These are phyloP conservation scores for Oncorhynchus tshawytscha DNA, from an alignment of 2,113 vertebrate species.

Conservation along the genomic window DNA sequence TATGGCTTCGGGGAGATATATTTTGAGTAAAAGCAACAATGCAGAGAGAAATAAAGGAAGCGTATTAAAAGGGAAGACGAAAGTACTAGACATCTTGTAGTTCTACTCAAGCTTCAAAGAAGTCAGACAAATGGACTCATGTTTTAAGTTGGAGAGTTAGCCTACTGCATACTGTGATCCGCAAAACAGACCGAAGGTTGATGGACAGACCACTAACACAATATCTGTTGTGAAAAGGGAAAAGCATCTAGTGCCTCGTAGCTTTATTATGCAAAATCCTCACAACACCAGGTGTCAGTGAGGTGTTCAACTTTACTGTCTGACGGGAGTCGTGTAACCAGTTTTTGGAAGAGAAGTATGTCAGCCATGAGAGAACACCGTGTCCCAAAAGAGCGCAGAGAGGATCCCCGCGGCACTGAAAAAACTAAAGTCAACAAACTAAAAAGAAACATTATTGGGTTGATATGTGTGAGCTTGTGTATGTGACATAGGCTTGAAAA, in stretches of 20 bases:
- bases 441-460: not conserved
- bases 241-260: too few relatives aligned
- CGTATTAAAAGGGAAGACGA: not conserved
- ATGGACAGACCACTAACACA: not conserved
- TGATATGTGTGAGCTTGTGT: not conserved
- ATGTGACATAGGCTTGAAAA: not conserved
- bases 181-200: not conserved
- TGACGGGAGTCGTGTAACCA: conserved; percentile 42
- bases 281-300: not conserved
- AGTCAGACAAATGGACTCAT: too few relatives aligned
- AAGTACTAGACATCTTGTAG: too few relatives aligned
- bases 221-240: too few relatives aligned
- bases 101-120: too few relatives aligned
- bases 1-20: not conserved
- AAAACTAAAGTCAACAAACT: not conserved
- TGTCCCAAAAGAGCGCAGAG: not conserved
- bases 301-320: conserved; percentile 27
- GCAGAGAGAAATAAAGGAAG: not conserved
- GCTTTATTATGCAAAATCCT: not conserved
- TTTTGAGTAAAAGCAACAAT: conserved; percentile 8
- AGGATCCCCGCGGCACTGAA: not conserved
- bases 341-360: conserved; percentile 5
- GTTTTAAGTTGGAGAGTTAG: too few relatives aligned
- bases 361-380: not conserved
- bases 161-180: not conserved